Percentiles rank a stretch among this genome's conserved stretches.
Conservation (phyloP, 2,113 vertebrate genomes). For the Gambusia affinis region DNA sequence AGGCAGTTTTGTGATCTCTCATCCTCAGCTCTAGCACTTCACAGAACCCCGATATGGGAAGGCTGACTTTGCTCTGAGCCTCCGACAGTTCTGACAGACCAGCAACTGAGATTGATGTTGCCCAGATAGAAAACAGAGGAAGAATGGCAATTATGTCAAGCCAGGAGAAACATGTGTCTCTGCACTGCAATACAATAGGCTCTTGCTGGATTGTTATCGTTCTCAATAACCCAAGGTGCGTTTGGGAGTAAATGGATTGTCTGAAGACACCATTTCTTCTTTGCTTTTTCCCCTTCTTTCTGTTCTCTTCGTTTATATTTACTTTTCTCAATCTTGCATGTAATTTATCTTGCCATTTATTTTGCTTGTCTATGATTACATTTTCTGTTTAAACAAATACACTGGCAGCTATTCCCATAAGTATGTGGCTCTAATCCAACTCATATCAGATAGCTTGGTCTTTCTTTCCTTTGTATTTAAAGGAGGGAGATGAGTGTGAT, state of each 20-base stretch:
- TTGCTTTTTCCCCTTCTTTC: conserved; percentile 19
- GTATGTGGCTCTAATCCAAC: background rate
- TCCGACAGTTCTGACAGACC: conserved; percentile 80
- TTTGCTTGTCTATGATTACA: background rate
- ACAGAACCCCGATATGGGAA: conserved; percentile 55
- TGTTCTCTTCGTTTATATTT: conserved; percentile 17
- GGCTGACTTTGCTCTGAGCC: conserved; percentile 63
- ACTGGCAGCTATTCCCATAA: background rate
- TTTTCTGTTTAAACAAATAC: background rate
- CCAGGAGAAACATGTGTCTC: conserved; percentile 81
- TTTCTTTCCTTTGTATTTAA: background rate
- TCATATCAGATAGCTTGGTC: background rate
- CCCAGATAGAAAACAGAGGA: conserved; percentile 81
- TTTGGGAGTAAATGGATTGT: conserved; percentile 80
- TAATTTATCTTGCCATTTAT: conserved; percentile 10
- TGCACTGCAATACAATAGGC: conserved; percentile 68
- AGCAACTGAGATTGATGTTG: conserved; percentile 82
- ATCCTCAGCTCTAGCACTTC: conserved; percentile 66
- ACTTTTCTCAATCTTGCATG: conserved; percentile 5
- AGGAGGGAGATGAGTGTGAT: conserved; percentile 10
- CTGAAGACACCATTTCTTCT: conserved; percentile 66
- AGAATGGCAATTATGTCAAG: conserved; percentile 85
- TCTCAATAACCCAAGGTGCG: conserved; percentile 81
- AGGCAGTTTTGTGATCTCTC: conserved; percentile 67
- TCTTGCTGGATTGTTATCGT: conserved; percentile 78